These are phyloP conservation scores for Tetraneura akinire DNA, from an alignment of 1,140 invertebrate genomes.

Conservation along the genomic window DNA sequence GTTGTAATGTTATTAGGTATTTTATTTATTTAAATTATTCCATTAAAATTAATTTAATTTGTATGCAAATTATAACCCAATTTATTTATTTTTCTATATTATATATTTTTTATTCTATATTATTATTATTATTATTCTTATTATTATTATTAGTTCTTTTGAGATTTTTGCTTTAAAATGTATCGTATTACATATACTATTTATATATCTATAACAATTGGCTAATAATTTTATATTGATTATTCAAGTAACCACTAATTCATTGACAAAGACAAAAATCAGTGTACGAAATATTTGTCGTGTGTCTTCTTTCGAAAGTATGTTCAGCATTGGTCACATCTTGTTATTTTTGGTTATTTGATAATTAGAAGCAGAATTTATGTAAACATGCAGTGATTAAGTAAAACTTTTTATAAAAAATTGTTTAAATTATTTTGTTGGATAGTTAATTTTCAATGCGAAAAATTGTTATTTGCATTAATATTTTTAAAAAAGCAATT, in stretches of 20 bases:
- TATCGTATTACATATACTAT: conserved; percentile 30
- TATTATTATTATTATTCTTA: too few relatives aligned
- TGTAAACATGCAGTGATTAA: background rate
- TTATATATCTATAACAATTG: conserved; percentile 44
- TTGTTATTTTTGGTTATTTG: conserved; percentile 19
- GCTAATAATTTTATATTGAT: conserved; percentile 44
- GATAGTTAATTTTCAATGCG: too few relatives aligned
- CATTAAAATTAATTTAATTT: conserved; percentile 30
- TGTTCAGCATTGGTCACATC: conserved; percentile 20
- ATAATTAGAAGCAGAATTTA: conserved; percentile 15
- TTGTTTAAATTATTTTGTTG: background rate
- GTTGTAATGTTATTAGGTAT: background rate
- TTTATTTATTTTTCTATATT: conserved; percentile 23
- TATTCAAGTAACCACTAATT: conserved; percentile 45
- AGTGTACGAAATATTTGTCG: background rate
- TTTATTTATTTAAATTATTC: conserved; percentile 14
- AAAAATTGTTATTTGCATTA: background rate
- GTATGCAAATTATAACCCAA: conserved; percentile 23
- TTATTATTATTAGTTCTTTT: too few relatives aligned
- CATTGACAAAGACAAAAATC: conserved; percentile 6
- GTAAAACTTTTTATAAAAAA: background rate
- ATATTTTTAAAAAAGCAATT: conserved; percentile 28
- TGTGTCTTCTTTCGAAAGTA: conserved; percentile 29
- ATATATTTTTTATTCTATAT: conserved; percentile 28
- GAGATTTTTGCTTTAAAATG: conserved; percentile 22